These are phyloP conservation scores for Phoxinus phoxinus DNA, from an alignment of 2,113 vertebrate species.

Conservation along the genomic window DNA sequence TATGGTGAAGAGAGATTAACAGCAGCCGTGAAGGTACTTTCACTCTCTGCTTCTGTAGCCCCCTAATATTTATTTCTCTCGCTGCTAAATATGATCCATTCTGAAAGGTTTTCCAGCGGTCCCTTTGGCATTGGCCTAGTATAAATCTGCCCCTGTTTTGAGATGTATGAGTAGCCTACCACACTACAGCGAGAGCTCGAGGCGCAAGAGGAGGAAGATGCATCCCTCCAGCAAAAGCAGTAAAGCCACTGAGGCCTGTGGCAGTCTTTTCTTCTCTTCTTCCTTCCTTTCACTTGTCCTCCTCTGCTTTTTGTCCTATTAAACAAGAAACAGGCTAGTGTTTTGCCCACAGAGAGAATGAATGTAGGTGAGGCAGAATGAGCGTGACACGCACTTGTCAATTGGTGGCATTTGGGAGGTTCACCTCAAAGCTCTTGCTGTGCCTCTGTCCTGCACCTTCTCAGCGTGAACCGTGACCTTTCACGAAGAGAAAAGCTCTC, in stretches of 20 bases:
- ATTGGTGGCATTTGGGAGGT: slow-evolving; percentile 42
- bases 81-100: slow-evolving; percentile 34
- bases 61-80: slow-evolving; percentile 12
- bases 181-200: slow-evolving; percentile 10
- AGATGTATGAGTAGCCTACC: slow-evolving; percentile 41
- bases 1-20: slow-evolving; percentile 23
- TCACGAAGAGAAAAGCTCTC: slow-evolving; percentile 23
- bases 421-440: slow-evolving; percentile 43
- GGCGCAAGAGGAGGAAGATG: slow-evolving; percentile 9
- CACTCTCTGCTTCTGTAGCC: background rate
- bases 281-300: background rate
- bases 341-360: slow-evolving; percentile 14
- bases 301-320: slow-evolving; percentile 31
- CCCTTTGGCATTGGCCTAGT: slow-evolving; percentile 46
- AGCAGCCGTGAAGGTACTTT: slow-evolving; percentile 10
- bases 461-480: slow-evolving; percentile 56
- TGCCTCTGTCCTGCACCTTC: slow-evolving; percentile 21
- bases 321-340: slow-evolving; percentile 37
- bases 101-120: slow-evolving; percentile 11
- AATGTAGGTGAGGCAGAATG: slow-evolving; percentile 34
- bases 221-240: slow-evolving; percentile 15
- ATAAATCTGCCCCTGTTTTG: slow-evolving; percentile 43
- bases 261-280: slow-evolving; percentile 2
- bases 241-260: slow-evolving; percentile 18
- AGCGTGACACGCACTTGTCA: slow-evolving; percentile 28